Percentiles rank a stretch among this genome's conserved stretches.
phyloP scores from a whole-genome alignment of 2,888 invertebrate genomes.

The Drosophila kokeensis region DNA sequence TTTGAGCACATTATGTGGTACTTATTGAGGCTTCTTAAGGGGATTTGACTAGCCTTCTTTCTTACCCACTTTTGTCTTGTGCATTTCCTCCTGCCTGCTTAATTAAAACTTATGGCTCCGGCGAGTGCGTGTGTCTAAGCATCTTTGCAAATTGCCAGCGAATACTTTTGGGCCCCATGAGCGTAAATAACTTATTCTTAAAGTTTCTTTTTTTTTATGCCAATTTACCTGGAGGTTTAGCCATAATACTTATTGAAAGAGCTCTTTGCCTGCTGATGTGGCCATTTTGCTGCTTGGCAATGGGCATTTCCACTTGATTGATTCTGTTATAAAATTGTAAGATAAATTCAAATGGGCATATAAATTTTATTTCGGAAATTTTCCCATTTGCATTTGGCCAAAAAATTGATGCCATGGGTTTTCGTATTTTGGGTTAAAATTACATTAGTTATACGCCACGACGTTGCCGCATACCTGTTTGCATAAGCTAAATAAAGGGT shows the following conservation, averaged over 20 bases:
- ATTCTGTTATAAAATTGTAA: conserved; percentile 70
- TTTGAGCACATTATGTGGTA: conserved; percentile 71
- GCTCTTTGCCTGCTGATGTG: conserved; percentile 28
- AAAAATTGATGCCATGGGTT: conserved; percentile 36
- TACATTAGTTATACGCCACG: conserved; percentile 66
- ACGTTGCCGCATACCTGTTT: conserved; percentile 37
- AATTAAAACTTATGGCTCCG: conserved; percentile 73
- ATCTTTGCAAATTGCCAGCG: conserved; percentile 15
- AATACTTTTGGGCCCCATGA: conserved; percentile 25
- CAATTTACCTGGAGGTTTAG: conserved; percentile 21
- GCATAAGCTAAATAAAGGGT: conserved; percentile 3
- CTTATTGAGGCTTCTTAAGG: conserved; percentile 74
- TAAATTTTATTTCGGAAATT: conserved; percentile 61
- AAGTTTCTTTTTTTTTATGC: conserved; percentile 25
- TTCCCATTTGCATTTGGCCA: conserved; percentile 65
- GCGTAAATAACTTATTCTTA: conserved; percentile 44
- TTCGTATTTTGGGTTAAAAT: conserved; percentile 58
- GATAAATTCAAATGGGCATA: conserved; percentile 69
- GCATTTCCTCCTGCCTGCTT: conserved; percentile 31
- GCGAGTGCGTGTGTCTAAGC: conserved; percentile 28
- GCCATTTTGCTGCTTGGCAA: conserved; percentile 36
- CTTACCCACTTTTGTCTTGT: conserved; percentile 19
- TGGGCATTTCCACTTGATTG: conserved; percentile 68
- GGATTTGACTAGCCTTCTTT: conserved; percentile 58
- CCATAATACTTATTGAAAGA: conserved; percentile 33